Evolutionary conservation across 2,797 vertebrate species (phyloP).

Genomic region (Yasuhikotakia modesta): DNA sequence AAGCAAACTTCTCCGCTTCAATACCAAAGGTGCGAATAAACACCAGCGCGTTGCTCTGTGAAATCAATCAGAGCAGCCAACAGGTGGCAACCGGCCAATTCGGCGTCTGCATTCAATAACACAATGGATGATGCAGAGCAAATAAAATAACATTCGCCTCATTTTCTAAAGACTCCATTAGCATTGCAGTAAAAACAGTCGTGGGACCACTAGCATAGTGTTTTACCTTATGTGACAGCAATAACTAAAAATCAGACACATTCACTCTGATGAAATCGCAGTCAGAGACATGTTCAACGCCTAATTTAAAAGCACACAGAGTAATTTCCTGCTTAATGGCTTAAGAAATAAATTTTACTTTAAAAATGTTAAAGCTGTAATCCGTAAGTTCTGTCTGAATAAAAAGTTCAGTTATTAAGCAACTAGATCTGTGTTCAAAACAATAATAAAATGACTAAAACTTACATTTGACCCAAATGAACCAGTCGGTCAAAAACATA

Average conservation of each 20-base stretch:
- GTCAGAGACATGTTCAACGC: too few species aligned
- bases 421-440: too few species aligned
- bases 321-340: too few species aligned
- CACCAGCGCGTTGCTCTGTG: conserved; percentile 19
- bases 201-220: not conserved
- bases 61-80: conserved; percentile 38
- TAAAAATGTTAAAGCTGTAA: too few species aligned
- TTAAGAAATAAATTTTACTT: too few species aligned
- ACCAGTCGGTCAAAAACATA: not conserved
- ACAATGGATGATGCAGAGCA: conserved; percentile 12
- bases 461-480: not conserved
- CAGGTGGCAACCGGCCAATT: conserved; percentile 38
- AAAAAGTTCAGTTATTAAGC: too few species aligned
- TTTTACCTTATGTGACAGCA: conserved; percentile 13
- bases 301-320: too few species aligned
- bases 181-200: conserved; percentile 29
- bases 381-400: too few species aligned
- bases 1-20: conserved; percentile 16
- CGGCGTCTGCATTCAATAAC: conserved; percentile 37
- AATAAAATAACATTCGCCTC: conserved; percentile 18
- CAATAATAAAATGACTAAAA: not conserved
- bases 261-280: not conserved
- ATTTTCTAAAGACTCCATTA: conserved; percentile 37
- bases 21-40: conserved; percentile 36
- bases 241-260: conserved; percentile 7